A percentile compares a stretch with the other conserved stretches of the same genome.
Evolutionary conservation across 2,113 vertebrate genomes (phyloP).

Genomic region (Pseudopodoces humilis): DNA sequence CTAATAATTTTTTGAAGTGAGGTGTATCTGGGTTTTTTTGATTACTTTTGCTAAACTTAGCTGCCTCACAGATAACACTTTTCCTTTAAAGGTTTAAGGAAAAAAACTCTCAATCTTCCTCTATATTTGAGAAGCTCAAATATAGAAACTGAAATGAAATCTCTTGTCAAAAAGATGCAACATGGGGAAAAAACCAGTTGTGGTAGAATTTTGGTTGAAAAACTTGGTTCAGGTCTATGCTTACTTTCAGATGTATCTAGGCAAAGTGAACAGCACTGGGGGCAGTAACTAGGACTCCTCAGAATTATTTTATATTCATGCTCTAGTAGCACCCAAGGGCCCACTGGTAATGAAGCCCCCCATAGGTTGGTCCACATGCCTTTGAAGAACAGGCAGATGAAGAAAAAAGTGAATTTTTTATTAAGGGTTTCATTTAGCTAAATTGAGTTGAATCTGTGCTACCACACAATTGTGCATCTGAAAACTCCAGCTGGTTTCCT

Average conservation of each 20-base stretch:
- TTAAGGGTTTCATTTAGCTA: slow-evolving; percentile 37
- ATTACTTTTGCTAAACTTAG: not conserved
- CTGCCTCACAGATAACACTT: not conserved
- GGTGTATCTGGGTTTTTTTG: not conserved
- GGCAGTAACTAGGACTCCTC: not conserved
- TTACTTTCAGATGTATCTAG: not conserved
- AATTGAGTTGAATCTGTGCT: not conserved
- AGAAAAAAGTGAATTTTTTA: slow-evolving; percentile 60
- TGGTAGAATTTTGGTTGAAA: not conserved
- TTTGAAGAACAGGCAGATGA: slow-evolving; percentile 19
- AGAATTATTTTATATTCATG: not conserved
- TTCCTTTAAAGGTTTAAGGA: not conserved
- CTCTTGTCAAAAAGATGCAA: not conserved
- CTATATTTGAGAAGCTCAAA: not conserved
- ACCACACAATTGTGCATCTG: not conserved
- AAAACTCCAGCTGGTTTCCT: not conserved
- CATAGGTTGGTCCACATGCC: not conserved
- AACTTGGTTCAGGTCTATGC: not conserved
- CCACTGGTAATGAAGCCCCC: not conserved
- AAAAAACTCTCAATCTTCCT: not conserved
- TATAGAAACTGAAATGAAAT: not conserved
- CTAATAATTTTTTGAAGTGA: not conserved
- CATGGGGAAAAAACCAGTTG: not conserved
- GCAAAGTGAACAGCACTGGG: not conserved
- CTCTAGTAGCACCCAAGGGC: not conserved